Conservation (phyloP, 2,113 vertebrate genomes). For the Ranitomeya variabilis region DNA sequence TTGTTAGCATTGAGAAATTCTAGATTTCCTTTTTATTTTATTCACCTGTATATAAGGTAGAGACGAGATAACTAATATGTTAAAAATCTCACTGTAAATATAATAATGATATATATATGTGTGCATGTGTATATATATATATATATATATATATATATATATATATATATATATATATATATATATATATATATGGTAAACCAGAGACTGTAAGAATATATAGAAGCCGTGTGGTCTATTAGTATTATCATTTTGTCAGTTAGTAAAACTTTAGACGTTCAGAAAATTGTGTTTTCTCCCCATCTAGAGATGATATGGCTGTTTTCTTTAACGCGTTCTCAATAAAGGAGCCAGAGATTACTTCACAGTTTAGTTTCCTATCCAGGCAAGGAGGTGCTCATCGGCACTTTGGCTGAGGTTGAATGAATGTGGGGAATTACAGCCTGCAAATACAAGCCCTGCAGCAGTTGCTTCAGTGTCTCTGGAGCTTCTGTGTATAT, state of each 20-base stretch:
- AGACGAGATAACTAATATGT: too few species aligned
- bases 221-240: background rate
- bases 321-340: background rate
- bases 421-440: constrained; percentile 53
- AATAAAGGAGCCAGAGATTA: constrained; percentile 10
- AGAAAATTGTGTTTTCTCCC: background rate
- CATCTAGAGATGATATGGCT: background rate
- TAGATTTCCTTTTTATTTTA: background rate
- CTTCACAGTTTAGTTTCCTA: constrained; percentile 28
- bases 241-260: background rate
- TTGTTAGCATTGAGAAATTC: background rate
- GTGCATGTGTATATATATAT: too few species aligned
- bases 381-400: constrained; percentile 30
- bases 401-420: constrained; percentile 50
- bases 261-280: background rate
- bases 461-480: background rate
- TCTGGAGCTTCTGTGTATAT: constrained; percentile 43
- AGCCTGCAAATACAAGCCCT: constrained; percentile 55
- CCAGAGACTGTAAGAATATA: background rate
- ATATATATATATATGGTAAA: too few species aligned
- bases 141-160: too few species aligned
- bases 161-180: too few species aligned
- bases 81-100: too few species aligned
- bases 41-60: too few species aligned
- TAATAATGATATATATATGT: too few species aligned